Base-by-base conservation (phyloP, 2,888 invertebrate species). In the Drosophila anomalipes region DNA sequence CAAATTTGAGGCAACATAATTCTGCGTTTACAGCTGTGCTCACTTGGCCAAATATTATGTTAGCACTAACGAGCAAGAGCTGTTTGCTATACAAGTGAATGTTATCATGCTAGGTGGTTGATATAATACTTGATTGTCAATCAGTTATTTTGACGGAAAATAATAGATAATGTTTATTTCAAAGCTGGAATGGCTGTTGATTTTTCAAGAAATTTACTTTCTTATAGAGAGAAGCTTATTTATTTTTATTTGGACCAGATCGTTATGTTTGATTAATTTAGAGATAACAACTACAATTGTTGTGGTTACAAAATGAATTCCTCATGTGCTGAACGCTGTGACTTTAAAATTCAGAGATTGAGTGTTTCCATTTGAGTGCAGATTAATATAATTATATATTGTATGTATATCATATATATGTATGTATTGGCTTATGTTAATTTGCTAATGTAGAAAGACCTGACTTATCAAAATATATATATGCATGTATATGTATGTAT, bases 401-500 rank as follows among this genome's bases (percentile, higher is more conserved):
- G 16, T 47, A 47, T 26, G 22, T 16, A 16, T 26, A 16, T 16
- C 26, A 47, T 53, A 53, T 35, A 26, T 64, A n/a, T 37, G 56
- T 54, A 35, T 71, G 57, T 56, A 32, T 57, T 71, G 32, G 61
- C 71, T 32, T 62, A 19, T 58, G 28, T 56, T 70, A 56, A 61
- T 32, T 70, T 30, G n/a, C 44, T 49, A 59, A 60, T 33, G 70
- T 70, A 70, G 60, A 70, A 71, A 71, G 71, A 71, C 44, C 51
- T 62, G 71, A 62, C 71, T 71, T 71, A 70, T 70, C 70, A 70
- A 70, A 70, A 70, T 56, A 71, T 71, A 70, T 47, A 16, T 26
- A 47, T 47, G 16, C 47, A 16, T 47, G 47, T 69, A 39, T 51
- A 52, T 69, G 26, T 69, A 44, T 56, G 14, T 47, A 33, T 56